phyloP scores from a whole-genome alignment of 1,140 invertebrate genomes.

The Gryon sp. region DNA sequence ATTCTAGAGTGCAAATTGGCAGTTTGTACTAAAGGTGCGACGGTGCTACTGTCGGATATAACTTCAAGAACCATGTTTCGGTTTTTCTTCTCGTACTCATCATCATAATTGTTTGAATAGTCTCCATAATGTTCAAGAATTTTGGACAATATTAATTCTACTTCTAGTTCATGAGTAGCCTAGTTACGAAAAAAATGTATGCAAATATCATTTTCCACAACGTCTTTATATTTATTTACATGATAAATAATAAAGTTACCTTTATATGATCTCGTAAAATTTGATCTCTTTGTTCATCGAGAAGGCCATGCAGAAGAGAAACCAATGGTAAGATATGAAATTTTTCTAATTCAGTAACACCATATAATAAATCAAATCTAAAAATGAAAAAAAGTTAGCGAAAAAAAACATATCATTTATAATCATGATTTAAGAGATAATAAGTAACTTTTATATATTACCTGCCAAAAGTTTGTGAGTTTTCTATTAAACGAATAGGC shows the following conservation, averaged over 20 bases:
- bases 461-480: constrained; percentile 86
- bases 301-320: constrained; percentile 89
- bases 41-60: constrained; percentile 91
- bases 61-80: constrained; percentile 92
- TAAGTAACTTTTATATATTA: too few relatives aligned
- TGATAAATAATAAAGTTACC: constrained; percentile 61
- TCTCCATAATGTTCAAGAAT: constrained; percentile 81
- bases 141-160: constrained; percentile 82
- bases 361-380: constrained; percentile 93
- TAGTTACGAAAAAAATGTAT: constrained; percentile 48
- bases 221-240: too few relatives aligned
- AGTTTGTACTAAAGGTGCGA: constrained; percentile 86
- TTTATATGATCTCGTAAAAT: constrained; percentile 88
- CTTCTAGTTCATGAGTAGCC: constrained; percentile 80
- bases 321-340: constrained; percentile 89
- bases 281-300: constrained; percentile 87
- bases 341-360: constrained; percentile 92
- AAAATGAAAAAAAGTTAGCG: background rate
- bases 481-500: constrained; percentile 86
- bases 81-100: constrained; percentile 72
- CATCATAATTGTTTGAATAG: constrained; percentile 56
- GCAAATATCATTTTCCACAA: too few relatives aligned
- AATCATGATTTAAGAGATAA: too few relatives aligned
- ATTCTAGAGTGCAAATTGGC: constrained; percentile 86
- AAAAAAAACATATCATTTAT: too few relatives aligned